Percentiles rank a stretch among this genome's conserved stretches.
Conservation (phyloP, 2,113 vertebrate species). For the Cricetomys ansorgei region DNA sequence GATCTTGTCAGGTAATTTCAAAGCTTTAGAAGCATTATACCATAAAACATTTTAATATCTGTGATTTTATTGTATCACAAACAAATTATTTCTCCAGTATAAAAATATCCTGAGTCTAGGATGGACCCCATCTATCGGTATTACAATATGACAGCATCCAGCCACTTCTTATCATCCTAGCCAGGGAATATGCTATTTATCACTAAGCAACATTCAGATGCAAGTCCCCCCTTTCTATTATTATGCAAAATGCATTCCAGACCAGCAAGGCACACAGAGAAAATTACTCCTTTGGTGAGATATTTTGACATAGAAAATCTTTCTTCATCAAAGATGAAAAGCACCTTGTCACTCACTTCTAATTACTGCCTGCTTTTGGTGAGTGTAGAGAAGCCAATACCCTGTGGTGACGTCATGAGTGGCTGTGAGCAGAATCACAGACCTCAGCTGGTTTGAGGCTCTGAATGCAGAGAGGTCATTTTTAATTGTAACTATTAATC, state of each 20-base stretch:
- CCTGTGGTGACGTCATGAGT: slow-evolving; percentile 65
- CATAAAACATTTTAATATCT: slow-evolving; percentile 57
- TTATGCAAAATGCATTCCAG: slow-evolving; percentile 83
- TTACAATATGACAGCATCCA: slow-evolving; percentile 77
- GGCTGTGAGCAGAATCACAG: background rate
- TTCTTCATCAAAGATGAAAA: slow-evolving; percentile 83
- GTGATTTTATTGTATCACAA: slow-evolving; percentile 65
- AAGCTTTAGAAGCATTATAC: background rate
- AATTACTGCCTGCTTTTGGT: slow-evolving; percentile 80
- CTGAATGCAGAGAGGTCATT: slow-evolving; percentile 15
- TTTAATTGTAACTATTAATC: slow-evolving; percentile 60
- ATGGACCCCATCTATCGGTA: slow-evolving; percentile 65
- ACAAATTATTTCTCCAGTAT: slow-evolving; percentile 55
- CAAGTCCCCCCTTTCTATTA: slow-evolving; percentile 70
- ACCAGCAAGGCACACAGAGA: slow-evolving; percentile 80
- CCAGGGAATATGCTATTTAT: slow-evolving; percentile 76
- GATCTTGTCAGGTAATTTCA: slow-evolving; percentile 65
- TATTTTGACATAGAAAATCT: slow-evolving; percentile 86
- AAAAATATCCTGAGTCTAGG: slow-evolving; percentile 53
- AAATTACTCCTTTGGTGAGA: slow-evolving; percentile 81
- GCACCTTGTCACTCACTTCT: slow-evolving; percentile 84
- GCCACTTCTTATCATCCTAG: slow-evolving; percentile 73
- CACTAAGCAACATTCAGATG: slow-evolving; percentile 81
- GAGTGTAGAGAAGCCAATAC: slow-evolving; percentile 72
- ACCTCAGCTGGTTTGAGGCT: slow-evolving; percentile 50